A percentile compares a stretch with the other conserved stretches of the same genome.
These are phyloP conservation scores for Tricholauxania praeusta DNA, from an alignment of 2,888 invertebrate species.

Conservation along the genomic window DNA sequence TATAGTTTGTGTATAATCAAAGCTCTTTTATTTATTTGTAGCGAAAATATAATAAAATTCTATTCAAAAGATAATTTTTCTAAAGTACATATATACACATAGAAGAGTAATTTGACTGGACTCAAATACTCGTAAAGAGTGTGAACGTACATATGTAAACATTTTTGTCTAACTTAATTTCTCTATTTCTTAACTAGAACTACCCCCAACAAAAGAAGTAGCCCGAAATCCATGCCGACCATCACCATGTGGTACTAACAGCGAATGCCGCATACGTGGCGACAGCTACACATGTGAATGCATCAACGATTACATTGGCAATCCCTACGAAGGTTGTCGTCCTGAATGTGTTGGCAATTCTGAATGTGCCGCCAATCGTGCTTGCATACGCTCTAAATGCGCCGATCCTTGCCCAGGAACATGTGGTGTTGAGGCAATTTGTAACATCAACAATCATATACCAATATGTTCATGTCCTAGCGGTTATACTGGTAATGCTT, in stretches of 20 bases:
- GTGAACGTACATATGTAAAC: constrained; percentile 22
- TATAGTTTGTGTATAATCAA: too few species aligned
- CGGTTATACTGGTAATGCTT: constrained; percentile 76
- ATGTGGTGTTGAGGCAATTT: constrained; percentile 85
- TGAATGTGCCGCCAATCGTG: constrained; percentile 85
- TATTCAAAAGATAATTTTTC: too few species aligned
- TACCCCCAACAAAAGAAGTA: constrained; percentile 50
- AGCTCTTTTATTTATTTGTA: too few species aligned
- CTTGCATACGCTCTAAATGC: constrained; percentile 86
- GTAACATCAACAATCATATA: constrained; percentile 79
- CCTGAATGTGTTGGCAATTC: constrained; percentile 90
- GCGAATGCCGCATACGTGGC: constrained; percentile 72
- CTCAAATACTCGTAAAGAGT: too few species aligned
- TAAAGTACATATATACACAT: too few species aligned
- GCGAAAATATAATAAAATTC: too few species aligned
- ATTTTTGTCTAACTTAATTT: constrained; percentile 24
- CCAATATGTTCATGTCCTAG: constrained; percentile 75
- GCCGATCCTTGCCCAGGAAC: constrained; percentile 85
- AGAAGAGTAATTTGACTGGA: too few species aligned
- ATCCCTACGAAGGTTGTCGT: constrained; percentile 81
- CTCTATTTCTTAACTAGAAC: constrained; percentile 48
- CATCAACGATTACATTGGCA: constrained; percentile 78
- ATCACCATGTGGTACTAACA: constrained; percentile 79
- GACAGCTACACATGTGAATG: constrained; percentile 73
- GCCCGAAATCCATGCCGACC: constrained; percentile 76